phyloP scores from a whole-genome alignment of 2,888 invertebrate species.

The Epinotia brunnichana region DNA sequence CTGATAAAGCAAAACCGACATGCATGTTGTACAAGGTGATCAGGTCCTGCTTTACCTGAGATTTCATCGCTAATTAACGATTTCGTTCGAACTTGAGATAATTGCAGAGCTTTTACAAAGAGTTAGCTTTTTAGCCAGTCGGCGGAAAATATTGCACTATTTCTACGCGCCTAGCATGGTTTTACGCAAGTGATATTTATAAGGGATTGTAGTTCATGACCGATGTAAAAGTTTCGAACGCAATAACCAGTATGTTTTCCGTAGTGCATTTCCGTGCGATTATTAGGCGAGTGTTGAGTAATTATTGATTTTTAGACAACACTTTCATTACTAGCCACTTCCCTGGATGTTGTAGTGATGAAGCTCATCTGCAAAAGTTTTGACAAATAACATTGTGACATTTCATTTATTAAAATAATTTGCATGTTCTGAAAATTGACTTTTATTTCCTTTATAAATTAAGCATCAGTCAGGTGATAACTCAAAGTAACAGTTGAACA shows the following conservation, averaged over 20 bases:
- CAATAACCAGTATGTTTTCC: too few species aligned
- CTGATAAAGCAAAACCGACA: background rate
- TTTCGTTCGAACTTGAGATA: too few species aligned
- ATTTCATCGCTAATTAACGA: too few species aligned
- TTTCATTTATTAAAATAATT: slow-evolving; percentile 14
- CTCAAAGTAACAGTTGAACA: too few species aligned
- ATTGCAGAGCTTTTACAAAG: background rate
- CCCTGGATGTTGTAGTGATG: background rate
- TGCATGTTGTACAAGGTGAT: too few species aligned
- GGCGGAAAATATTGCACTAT: background rate
- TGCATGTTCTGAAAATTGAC: slow-evolving; percentile 8
- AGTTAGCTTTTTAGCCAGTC: background rate
- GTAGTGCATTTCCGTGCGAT: background rate
- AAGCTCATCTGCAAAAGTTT: background rate
- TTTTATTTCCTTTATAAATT: background rate
- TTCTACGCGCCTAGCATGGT: too few species aligned
- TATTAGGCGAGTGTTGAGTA: background rate
- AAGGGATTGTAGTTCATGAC: too few species aligned
- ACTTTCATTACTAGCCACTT: background rate
- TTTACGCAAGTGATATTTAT: too few species aligned
- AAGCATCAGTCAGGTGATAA: too few species aligned
- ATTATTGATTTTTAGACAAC: background rate
- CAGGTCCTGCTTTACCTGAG: background rate
- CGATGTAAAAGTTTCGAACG: too few species aligned
- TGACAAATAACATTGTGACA: background rate